Base-by-base conservation (phyloP, 2,888 invertebrate genomes). In the Xylota sylvarum region DNA sequence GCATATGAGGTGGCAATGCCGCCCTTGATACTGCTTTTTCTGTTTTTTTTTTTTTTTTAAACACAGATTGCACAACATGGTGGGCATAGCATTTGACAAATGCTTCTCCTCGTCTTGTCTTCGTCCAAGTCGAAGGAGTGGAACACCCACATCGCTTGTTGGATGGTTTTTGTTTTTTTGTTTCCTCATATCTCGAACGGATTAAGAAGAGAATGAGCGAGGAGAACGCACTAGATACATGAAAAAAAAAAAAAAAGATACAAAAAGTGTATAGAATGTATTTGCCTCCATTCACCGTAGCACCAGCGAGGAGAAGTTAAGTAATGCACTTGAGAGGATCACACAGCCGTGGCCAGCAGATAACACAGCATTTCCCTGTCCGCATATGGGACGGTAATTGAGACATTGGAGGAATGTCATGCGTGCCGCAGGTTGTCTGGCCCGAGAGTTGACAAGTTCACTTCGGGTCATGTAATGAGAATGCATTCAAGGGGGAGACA, bases 71-170 rank as follows among this genome's bases (percentile, higher is more conserved):
- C 82, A 82, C 77, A 82, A 86, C 82, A 73, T 86, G 86, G 86
- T 86, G 86, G 86, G 86, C 69, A 82, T 67, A 82, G 58, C 77
- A 50, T 78, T 86, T 86, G 86, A 86, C 82, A 86, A 86, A 82
- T 86, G 77, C 72, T 73, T 73, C 77, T 86, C 67, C 60, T 69
- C 73, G 65, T 50, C 73, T 73, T 77, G 72, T 69, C 77, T 37
- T 30, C 69, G 23, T 56, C 30, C 56, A n/a, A 52, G 5, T 77
- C 77, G 56, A 80, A 62, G 56, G 62, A 82, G 72, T 46, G 77
- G 86, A 86, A 86, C 86, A 86, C 86, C 86, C 86, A 86, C 86
- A 86, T 86, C 85, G 85, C 55, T 67, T 72, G 80, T 50, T 67
- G 58, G 50, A 67, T 60, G 65, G 32, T 17, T 70, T 62, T 48